A percentile compares a stretch with the other conserved stretches of the same genome.
Evolutionary conservation across 1,140 invertebrate genomes (phyloP).

Genomic region (Procambarus virginalis): DNA sequence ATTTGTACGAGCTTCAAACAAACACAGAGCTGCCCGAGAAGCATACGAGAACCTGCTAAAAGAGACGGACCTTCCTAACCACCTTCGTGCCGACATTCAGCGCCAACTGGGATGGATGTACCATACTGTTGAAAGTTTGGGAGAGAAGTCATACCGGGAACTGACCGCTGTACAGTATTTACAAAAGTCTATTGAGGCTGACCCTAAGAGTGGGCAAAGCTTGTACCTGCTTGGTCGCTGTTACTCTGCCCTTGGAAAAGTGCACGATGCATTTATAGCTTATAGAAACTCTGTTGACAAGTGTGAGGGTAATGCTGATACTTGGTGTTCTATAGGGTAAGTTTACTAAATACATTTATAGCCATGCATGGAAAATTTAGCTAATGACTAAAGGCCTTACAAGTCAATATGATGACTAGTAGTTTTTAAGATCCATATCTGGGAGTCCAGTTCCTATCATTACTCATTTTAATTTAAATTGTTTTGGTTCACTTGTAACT

Average conservation of each 20-base stretch:
- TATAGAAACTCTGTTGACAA: slow-evolving; percentile 99
- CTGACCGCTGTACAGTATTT: slow-evolving; percentile 89
- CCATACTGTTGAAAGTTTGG: slow-evolving; percentile 88
- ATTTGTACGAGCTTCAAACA: slow-evolving; percentile 95
- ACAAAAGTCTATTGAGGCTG: slow-evolving; percentile 89
- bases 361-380: too few relatives aligned
- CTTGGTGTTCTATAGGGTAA: slow-evolving; percentile 99
- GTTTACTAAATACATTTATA: slow-evolving; percentile 63
- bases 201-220: slow-evolving; percentile 94
- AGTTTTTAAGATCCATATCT: too few relatives aligned
- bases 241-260: slow-evolving; percentile 92
- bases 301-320: slow-evolving; percentile 99
- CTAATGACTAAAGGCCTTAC: too few relatives aligned
- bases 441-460: too few relatives aligned
- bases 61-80: slow-evolving; percentile 84
- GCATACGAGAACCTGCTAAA: slow-evolving; percentile 91
- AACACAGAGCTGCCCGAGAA: slow-evolving; percentile 91
- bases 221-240: slow-evolving; percentile 94
- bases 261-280: slow-evolving; percentile 98
- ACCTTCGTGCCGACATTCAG: slow-evolving; percentile 91
- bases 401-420: too few relatives aligned
- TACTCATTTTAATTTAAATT: too few relatives aligned
- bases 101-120: slow-evolving; percentile 98
- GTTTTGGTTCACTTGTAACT: too few relatives aligned
- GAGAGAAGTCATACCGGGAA: slow-evolving; percentile 86